phyloP scores from a whole-genome alignment of 1,140 invertebrate species.

The Bradysia coprophila region DNA sequence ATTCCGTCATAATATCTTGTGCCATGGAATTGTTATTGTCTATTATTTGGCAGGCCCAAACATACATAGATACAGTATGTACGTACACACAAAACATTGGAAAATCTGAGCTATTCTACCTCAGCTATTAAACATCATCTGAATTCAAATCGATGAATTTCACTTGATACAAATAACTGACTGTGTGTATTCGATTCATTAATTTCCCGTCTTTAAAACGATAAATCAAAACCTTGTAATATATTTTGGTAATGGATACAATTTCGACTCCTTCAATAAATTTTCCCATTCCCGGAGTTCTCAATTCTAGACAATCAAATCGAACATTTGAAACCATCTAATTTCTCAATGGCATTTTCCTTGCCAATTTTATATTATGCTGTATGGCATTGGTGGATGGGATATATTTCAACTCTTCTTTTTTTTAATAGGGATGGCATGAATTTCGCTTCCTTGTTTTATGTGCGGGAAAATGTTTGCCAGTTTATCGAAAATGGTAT shows the following conservation, averaged over 20 bases:
- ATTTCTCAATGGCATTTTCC: not conserved
- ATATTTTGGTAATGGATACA: not conserved
- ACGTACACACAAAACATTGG: no score
- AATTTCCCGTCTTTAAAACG: conserved; percentile 4
- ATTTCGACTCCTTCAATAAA: not conserved
- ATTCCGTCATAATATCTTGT: not conserved
- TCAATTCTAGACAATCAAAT: no score
- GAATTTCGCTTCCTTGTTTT: no score
- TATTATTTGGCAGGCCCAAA: no score
- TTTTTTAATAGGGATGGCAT: no score
- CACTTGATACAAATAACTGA: no score
- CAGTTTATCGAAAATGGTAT: not conserved
- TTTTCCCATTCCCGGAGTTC: no score
- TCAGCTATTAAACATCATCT: no score
- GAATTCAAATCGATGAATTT: not conserved
- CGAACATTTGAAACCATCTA: not conserved
- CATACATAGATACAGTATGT: no score
- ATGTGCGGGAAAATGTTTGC: no score
- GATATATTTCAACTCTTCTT: not conserved
- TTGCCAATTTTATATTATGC: not conserved
- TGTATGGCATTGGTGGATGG: not conserved
- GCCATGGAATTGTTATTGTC: no score
- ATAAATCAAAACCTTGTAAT: conserved; percentile 3
- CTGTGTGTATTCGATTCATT: conserved; percentile 5
- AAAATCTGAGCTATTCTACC: no score